Evolutionary conservation across 1,140 invertebrate species (phyloP).

Genomic region (Bombus pyrosoma): DNA sequence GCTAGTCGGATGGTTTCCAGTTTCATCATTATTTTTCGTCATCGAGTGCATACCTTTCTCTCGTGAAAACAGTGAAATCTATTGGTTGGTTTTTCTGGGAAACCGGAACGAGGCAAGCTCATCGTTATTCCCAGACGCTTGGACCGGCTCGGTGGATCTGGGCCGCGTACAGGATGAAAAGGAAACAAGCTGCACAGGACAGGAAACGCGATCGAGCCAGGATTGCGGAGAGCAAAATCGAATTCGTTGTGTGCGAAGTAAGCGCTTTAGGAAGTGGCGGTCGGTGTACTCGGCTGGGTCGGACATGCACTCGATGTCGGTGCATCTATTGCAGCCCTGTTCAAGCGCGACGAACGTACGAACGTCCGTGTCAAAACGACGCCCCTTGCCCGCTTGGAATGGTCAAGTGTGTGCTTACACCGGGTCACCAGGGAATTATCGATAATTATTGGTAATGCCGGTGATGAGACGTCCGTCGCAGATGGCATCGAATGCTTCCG

Average conservation of each 20-base stretch:
- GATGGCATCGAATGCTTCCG: not conserved
- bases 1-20: too few relatives aligned
- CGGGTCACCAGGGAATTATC: constrained; percentile 39
- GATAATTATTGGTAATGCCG: constrained; percentile 44
- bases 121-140: not conserved
- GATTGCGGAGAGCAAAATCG: constrained; percentile 34
- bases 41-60: too few relatives aligned
- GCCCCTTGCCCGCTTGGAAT: not conserved
- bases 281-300: constrained; percentile 4
- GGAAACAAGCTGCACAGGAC: constrained; percentile 29
- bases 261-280: constrained; percentile 51
- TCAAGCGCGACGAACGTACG: constrained; percentile 35
- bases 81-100: not conserved
- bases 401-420: constrained; percentile 38
- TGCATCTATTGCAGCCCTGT: constrained; percentile 50
- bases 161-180: constrained; percentile 7
- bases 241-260: constrained; percentile 46
- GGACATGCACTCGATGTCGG: constrained; percentile 56
- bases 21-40: too few relatives aligned
- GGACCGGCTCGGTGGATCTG: not conserved
- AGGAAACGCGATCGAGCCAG: constrained; percentile 28
- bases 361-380: constrained; percentile 43
- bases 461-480: constrained; percentile 29
- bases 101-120: not conserved
- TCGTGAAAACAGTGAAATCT: too few relatives aligned